Evolutionary conservation across 2,113 vertebrate genomes (phyloP).

Genomic region (Leiothrix lutea): DNA sequence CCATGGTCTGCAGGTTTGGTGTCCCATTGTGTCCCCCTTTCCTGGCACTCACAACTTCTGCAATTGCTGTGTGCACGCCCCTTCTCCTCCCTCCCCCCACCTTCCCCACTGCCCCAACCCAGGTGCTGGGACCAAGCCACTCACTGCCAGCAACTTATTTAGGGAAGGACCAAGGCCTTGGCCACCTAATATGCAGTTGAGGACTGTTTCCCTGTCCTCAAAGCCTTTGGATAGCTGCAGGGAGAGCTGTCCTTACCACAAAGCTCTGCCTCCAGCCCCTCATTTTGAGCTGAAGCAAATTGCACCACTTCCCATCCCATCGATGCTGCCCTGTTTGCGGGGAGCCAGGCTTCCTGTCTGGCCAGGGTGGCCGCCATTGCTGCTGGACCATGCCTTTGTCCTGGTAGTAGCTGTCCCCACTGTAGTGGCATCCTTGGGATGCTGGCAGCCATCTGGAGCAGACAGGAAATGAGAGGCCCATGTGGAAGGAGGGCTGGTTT

Average conservation of each 20-base stretch:
- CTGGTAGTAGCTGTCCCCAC: no score
- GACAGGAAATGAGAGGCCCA: not conserved
- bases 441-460: fast-evolving
- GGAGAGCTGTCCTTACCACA: fast-evolving
- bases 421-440: not conserved
- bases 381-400: not conserved
- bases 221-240: not conserved
- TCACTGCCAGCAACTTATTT: not conserved
- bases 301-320: not conserved
- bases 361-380: fast-evolving
- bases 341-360: fast-evolving
- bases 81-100: not conserved
- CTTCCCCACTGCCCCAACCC: not conserved
- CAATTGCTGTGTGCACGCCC: not conserved
- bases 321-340: fast-evolving
- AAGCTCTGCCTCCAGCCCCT: not conserved
- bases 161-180: not conserved
- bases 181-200: fast-evolving
- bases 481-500: not conserved
- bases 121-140: not conserved
- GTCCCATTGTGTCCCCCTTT: not conserved
- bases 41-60: fast-evolving
- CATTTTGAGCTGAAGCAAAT: not conserved
- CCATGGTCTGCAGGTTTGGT: not conserved
- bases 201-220: not conserved